Conservation (phyloP, 2,888 invertebrate genomes). For the Noctua pronuba region DNA sequence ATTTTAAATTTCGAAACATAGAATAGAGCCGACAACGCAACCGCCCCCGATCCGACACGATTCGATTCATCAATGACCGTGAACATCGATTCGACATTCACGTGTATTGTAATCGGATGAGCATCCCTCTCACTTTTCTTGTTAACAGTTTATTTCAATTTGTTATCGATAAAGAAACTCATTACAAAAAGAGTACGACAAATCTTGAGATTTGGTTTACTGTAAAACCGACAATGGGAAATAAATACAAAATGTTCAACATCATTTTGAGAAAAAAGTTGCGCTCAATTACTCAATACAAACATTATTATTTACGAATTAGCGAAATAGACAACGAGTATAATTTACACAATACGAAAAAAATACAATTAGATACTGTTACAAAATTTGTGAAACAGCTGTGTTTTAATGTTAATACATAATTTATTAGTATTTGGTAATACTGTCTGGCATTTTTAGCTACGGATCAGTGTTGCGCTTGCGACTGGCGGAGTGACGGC, state of each 20-base stretch:
- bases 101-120: constrained; percentile 66
- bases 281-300: neutral
- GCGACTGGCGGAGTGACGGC: constrained; percentile 5
- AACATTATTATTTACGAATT: constrained; percentile 6
- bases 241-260: neutral
- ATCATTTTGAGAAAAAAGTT: neutral
- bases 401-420: constrained; percentile 45
- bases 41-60: constrained; percentile 68
- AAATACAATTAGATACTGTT: constrained; percentile 27
- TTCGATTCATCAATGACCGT: constrained; percentile 70
- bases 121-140: constrained; percentile 75
- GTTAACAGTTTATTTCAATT: constrained; percentile 39
- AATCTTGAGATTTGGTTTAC: neutral
- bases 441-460: constrained; percentile 49
- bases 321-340: neutral
- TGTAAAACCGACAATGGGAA: neutral
- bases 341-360: constrained; percentile 30
- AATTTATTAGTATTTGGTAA: constrained; percentile 57
- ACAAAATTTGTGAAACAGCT: constrained; percentile 41
- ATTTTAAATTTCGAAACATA: constrained; percentile 63
- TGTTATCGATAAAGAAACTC: constrained; percentile 1
- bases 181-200: neutral
- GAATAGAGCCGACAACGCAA: constrained; percentile 58
- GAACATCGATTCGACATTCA: constrained; percentile 76
- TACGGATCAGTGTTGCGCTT: constrained; percentile 24